Base-by-base conservation (phyloP, 2,888 invertebrate genomes). In the Agapostemon virescens region DNA sequence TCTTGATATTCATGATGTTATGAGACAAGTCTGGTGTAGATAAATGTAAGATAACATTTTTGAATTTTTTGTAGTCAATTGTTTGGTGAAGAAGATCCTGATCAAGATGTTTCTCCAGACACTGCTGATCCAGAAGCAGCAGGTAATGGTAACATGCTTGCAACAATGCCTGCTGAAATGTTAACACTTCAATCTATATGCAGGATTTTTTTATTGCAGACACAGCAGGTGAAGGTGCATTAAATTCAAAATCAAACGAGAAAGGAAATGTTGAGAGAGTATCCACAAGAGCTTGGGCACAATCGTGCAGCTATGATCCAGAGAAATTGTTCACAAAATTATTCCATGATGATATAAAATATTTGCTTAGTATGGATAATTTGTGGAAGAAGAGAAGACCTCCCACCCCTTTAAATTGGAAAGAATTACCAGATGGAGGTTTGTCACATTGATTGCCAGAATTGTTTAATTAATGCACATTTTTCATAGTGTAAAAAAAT, bases 31-130 rank as follows among this genome's bases (percentile, higher is more conserved):
- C 3, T 1, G 11, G n/a, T 30, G 63, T 15, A 17, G 45, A 67
- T 33, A 11, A 74, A 63, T 63, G 7, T 55, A 45, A 69, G 49
- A 20, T 61, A 74, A 4, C 40, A 67, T 4, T 77, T 70, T 52
- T 76, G 38, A 52, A 68, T 75, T 71, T 67, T 26, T n/a, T 82
- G 20, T 87, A 98, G 97, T 93, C 99, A 99, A 93, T 94, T 99
- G 23, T 99, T 99, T 94, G 99, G 99, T 0, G 98, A 99, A 93
- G 96, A 96, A 82, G 98, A 98, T 93, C 97, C 98, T 0, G 99
- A 99, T 93, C 96, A 99, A 90, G 99, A 99, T 92, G 99, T 99
- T 2, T 98, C 99, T 17, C 99, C 99, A 0, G 99, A 99, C 91
- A 96, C 98, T 0, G 98, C 97, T 30, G 99, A 99, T 93, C 98